Percentiles rank a stretch among this genome's conserved stretches.
Evolutionary conservation across 2,797 vertebrate species (phyloP).

Genomic region (Potorous gilbertii): DNA sequence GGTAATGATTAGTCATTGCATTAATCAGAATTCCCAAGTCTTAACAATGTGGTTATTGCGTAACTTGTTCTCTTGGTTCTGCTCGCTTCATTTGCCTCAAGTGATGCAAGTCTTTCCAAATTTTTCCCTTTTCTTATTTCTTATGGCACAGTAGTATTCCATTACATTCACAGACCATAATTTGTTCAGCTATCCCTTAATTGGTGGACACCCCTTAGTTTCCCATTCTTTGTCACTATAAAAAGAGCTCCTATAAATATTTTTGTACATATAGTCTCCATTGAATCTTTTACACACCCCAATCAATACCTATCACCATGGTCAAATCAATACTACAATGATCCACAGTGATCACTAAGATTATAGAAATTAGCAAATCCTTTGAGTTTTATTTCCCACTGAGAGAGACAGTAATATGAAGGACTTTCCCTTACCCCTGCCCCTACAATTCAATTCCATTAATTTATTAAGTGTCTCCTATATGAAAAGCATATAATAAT

Average conservation of each 20-base stretch:
- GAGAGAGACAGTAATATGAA: background rate
- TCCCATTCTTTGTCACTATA: background rate
- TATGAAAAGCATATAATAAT: background rate
- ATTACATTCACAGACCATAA: background rate
- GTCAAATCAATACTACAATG: slow-evolving; percentile 50
- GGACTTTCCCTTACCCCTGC: too few species aligned
- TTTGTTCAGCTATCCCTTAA: background rate
- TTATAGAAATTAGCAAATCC: slow-evolving; percentile 70
- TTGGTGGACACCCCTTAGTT: background rate
- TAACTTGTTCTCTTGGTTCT: background rate
- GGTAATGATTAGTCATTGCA: background rate
- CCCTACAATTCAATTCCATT: background rate
- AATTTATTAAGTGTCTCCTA: background rate
- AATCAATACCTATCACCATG: slow-evolving; percentile 49
- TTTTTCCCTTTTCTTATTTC: background rate
- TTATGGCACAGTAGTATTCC: background rate
- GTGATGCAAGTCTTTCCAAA: background rate
- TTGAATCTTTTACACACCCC: background rate
- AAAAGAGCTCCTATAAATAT: background rate
- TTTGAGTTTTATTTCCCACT: background rate
- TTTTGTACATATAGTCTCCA: background rate
- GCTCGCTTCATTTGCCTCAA: background rate
- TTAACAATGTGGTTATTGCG: background rate
- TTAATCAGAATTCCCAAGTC: background rate
- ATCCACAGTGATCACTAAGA: slow-evolving; percentile 64